A percentile compares a stretch with the other conserved stretches of the same genome.
phyloP scores from a whole-genome alignment of 2,113 vertebrate genomes.

The Labrus mixtus region DNA sequence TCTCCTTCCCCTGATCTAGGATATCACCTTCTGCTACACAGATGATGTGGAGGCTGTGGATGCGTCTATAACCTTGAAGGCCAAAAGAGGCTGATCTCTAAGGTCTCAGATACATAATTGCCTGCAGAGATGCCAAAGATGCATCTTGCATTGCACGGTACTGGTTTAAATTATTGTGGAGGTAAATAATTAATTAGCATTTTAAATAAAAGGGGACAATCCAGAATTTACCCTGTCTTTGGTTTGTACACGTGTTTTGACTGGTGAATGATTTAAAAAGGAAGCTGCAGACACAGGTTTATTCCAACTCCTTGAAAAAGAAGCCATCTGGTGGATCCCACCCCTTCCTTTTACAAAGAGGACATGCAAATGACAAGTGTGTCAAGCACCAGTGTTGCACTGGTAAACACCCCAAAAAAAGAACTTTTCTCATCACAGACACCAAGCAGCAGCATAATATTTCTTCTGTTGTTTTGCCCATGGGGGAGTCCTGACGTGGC shows the following conservation, averaged over 20 bases:
- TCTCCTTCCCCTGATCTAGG: constrained; percentile 9
- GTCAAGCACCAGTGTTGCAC: background rate
- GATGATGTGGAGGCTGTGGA: constrained; percentile 34
- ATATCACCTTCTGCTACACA: constrained; percentile 44
- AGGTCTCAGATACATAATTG: no score
- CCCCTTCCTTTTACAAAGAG: constrained; percentile 6
- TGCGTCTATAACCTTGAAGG: constrained; percentile 16
- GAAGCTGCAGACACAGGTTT: constrained; percentile 11
- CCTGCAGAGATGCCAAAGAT: background rate
- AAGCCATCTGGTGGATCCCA: constrained; percentile 9
- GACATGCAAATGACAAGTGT: constrained; percentile 1
- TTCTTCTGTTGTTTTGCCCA: constrained; percentile 8
- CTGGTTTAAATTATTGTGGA: no score
- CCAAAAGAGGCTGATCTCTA: no score
- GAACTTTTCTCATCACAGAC: constrained; percentile 25
- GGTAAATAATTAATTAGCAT: background rate
- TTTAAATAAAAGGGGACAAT: background rate
- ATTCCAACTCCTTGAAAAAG: constrained; percentile 5
- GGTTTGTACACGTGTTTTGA: constrained; percentile 9
- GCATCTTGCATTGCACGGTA: background rate
- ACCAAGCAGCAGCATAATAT: constrained; percentile 6
- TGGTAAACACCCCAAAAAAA: constrained; percentile 21
- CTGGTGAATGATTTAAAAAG: constrained; percentile 23
- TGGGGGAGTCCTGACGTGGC: constrained; percentile 28
- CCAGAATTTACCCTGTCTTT: background rate